Evolutionary conservation across 2,113 vertebrate genomes (phyloP).

Genomic region (Macaca mulatta): DNA sequence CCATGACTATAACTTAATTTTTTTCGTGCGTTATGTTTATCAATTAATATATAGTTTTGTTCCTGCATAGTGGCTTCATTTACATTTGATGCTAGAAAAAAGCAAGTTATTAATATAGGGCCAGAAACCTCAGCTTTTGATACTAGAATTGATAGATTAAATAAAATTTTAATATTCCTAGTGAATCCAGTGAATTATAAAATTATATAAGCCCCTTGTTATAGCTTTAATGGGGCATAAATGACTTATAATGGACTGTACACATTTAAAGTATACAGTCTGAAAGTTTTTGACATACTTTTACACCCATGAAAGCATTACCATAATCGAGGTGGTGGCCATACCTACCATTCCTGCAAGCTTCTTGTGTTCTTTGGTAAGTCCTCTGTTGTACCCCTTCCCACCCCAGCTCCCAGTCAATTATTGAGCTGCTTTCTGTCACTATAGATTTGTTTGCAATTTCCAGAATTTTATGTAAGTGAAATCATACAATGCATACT

Average conservation of each 20-base stretch:
- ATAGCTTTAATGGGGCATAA: background rate
- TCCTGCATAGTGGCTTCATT: background rate
- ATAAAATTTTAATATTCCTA: constrained; percentile 1
- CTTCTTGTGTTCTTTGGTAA: background rate
- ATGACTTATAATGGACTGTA: background rate
- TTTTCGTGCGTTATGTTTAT: background rate
- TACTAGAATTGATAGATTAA: background rate
- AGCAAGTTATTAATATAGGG: background rate
- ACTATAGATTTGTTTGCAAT: background rate
- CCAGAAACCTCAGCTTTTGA: constrained; percentile 5
- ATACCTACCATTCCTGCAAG: background rate
- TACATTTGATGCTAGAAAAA: constrained; percentile 7
- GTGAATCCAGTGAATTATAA: constrained; percentile 9
- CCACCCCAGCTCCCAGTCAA: background rate
- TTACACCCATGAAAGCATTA: background rate
- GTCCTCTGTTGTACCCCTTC: background rate
- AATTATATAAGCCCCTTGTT: background rate
- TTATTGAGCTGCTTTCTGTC: background rate
- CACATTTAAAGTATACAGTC: background rate
- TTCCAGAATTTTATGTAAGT: background rate
- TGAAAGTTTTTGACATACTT: background rate
- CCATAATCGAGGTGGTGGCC: background rate
- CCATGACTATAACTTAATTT: background rate
- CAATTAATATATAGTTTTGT: background rate
- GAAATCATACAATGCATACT: background rate